Evolutionary conservation across 2,888 invertebrate species (phyloP).

Genomic region (Cremastinae sp.): DNA sequence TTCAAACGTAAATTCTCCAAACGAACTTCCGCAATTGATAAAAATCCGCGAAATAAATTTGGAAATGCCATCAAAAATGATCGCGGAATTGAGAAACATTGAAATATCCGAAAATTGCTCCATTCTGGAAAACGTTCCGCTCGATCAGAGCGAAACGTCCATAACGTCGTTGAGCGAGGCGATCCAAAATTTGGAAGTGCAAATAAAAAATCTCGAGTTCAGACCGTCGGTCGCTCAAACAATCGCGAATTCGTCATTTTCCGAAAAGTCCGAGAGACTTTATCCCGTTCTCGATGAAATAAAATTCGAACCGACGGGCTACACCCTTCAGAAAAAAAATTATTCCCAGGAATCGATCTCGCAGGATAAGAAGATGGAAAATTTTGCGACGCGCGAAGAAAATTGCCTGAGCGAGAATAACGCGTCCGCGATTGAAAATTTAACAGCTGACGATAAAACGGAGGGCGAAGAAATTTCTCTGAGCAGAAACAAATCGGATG

Average conservation of each 20-base stretch:
- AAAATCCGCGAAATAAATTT: constrained; percentile 14
- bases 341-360: no score
- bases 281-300: constrained; percentile 45
- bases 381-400: no score
- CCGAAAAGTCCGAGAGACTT: constrained; percentile 18
- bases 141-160: constrained; percentile 26
- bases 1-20: background rate
- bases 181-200: constrained; percentile 54
- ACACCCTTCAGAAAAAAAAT: no score
- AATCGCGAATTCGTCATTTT: background rate
- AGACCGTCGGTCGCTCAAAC: constrained; percentile 3
- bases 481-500: constrained; percentile 7
- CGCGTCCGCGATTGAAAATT: constrained; percentile 6
- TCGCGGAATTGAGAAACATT: constrained; percentile 9
- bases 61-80: constrained; percentile 20
- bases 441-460: background rate
- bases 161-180: constrained; percentile 45
- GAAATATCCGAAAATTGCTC: constrained; percentile 24
- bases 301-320: constrained; percentile 17
- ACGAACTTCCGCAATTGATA: constrained; percentile 1
- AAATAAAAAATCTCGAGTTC: constrained; percentile 54
- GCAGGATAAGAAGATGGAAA: no score
- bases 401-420: no score
- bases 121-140: background rate
- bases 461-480: background rate